Percentiles rank a stretch among this genome's conserved stretches.
Conservation (phyloP, 2,113 vertebrate genomes). For the Psammodynastes pulverulentus region DNA sequence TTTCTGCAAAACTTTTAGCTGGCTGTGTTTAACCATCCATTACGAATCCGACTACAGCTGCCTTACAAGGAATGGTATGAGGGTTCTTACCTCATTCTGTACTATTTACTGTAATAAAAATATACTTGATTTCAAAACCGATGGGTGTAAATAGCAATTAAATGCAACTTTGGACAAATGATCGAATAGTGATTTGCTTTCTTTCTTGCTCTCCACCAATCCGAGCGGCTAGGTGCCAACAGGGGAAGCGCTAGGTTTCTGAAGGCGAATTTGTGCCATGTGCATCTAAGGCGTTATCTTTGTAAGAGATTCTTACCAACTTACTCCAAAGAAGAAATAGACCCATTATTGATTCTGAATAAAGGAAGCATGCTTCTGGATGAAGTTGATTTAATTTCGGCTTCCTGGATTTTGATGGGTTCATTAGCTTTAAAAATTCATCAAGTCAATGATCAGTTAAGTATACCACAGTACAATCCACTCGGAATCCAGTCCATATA, state of each 20-base stretch:
- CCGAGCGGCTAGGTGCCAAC: neutral
- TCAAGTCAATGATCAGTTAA: neutral
- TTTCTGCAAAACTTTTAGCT: conserved; percentile 48
- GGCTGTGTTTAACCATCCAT: conserved; percentile 56
- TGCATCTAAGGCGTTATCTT: neutral
- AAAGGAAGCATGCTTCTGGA: neutral
- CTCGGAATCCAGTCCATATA: neutral
- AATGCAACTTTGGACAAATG: conserved; percentile 72
- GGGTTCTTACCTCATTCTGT: conserved; percentile 65
- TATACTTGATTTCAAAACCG: conserved; percentile 58
- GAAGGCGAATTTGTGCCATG: neutral
- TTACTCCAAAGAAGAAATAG: neutral
- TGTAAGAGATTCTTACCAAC: neutral
- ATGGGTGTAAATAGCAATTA: conserved; percentile 72
- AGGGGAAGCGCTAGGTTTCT: neutral
- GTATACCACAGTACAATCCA: neutral
- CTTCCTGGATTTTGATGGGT: neutral
- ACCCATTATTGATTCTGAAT: neutral
- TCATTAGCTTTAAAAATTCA: no score
- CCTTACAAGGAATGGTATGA: conserved; percentile 62
- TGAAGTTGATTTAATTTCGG: neutral
- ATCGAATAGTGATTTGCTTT: conserved; percentile 58
- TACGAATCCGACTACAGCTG: conserved; percentile 62
- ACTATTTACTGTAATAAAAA: conserved; percentile 64
- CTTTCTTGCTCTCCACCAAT: conserved; percentile 22